Evolutionary conservation across 1,140 invertebrate species (phyloP).

Genomic region (Cyphomyrmex costatus): DNA sequence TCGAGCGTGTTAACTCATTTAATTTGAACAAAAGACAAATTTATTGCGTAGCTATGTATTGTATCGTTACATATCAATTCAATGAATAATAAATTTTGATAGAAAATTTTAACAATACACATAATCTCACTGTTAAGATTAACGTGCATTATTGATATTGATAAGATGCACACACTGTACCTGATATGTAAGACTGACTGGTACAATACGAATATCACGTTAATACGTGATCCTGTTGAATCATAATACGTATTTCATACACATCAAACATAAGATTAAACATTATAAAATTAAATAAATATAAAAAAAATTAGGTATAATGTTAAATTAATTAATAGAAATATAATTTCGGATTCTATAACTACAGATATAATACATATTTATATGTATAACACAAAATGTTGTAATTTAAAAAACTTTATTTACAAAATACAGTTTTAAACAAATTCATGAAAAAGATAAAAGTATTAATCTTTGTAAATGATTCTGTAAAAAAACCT

Average conservation of each 20-base stretch:
- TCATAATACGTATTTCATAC: no score
- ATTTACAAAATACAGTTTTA: slow-evolving; percentile 19
- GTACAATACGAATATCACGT: no score
- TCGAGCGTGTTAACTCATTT: not conserved
- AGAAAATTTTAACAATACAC: no score
- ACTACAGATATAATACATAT: not conserved
- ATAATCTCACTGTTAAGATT: no score
- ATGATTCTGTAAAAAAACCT: slow-evolving; percentile 7
- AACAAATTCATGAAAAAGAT: slow-evolving; percentile 13
- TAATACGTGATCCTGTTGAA: no score
- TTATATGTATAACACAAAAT: not conserved
- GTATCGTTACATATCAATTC: no score
- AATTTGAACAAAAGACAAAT: not conserved
- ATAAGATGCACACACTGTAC: no score
- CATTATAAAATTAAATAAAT: no score
- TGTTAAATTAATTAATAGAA: not conserved
- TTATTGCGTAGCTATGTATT: not conserved
- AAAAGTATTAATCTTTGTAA: slow-evolving; percentile 3
- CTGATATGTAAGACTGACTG: no score
- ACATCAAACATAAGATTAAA: no score
- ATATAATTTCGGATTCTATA: slow-evolving; percentile 10
- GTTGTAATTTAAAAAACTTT: not conserved
- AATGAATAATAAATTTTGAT: no score
- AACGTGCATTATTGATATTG: no score
- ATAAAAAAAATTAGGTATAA: not conserved